Percentiles rank a stretch among this genome's conserved stretches.
These are phyloP conservation scores for Fregetta grallaria DNA, from an alignment of 2,113 vertebrate genomes.

Conservation along the genomic window DNA sequence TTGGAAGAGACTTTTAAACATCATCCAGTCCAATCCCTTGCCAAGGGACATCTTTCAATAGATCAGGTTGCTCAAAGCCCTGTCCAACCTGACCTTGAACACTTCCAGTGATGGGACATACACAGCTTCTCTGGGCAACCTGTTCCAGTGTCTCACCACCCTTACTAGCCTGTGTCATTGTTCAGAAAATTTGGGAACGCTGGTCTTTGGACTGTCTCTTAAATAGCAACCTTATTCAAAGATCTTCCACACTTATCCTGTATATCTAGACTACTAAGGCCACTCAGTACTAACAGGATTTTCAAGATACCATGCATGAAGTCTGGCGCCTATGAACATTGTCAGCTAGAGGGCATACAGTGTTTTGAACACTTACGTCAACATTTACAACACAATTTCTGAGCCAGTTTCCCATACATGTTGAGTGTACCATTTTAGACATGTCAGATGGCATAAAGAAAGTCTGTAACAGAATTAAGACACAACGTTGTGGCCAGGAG, in stretches of 20 bases:
- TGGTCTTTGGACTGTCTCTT: neutral
- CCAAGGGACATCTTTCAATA: neutral
- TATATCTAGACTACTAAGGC: neutral
- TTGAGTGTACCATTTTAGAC: neutral
- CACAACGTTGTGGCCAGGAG: neutral
- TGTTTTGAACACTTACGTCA: neutral
- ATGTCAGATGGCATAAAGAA: neutral
- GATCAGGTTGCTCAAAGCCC: neutral
- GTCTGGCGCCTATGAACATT: neutral
- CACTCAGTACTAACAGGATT: neutral
- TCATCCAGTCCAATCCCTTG: neutral
- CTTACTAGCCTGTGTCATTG: rapidly evolving
- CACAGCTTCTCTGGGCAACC: neutral
- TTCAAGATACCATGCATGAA: neutral
- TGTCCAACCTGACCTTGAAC: neutral
- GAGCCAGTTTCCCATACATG: neutral
- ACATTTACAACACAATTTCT: neutral
- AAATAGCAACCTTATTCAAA: neutral
- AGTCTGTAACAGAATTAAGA: neutral
- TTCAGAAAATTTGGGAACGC: neutral
- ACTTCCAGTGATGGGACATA: neutral
- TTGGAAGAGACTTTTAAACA: neutral
- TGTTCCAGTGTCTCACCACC: neutral
- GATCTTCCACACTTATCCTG: neutral
- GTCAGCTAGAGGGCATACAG: neutral